Conservation (phyloP, 2,797 vertebrate species). For the Thunnus albacares region DNA sequence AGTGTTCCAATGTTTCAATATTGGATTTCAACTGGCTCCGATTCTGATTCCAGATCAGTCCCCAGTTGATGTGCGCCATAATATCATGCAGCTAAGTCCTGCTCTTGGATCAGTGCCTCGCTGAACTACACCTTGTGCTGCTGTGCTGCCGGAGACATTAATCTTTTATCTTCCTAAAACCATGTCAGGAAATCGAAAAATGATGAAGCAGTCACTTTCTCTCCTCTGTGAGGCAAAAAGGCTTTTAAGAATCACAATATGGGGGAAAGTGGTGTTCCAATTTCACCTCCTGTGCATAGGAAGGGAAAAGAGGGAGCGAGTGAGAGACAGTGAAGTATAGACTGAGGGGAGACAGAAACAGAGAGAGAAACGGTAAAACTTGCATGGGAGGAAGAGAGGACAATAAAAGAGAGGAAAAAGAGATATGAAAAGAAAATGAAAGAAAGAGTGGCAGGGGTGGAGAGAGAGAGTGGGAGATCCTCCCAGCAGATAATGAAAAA, state of each 20-base stretch:
- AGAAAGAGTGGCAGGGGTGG: constrained; percentile 56
- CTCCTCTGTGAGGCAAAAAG: constrained; percentile 73
- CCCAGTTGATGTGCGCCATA: constrained; percentile 43
- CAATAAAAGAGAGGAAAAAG: constrained; percentile 49
- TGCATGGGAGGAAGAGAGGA: constrained; percentile 36
- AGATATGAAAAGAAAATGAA: constrained; percentile 68
- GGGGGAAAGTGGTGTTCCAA: constrained; percentile 77
- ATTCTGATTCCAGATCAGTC: constrained; percentile 73
- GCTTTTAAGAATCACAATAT: constrained; percentile 84
- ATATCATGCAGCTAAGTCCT: constrained; percentile 46
- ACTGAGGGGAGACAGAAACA: constrained; percentile 1
- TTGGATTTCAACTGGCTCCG: constrained; percentile 69
- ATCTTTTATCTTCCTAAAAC: constrained; percentile 84
- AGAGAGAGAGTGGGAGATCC: constrained; percentile 69
- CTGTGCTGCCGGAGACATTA: constrained; percentile 72
- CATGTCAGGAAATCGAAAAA: constrained; percentile 80
- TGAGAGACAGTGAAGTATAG: constrained; percentile 28
- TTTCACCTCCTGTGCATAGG: constrained; percentile 78
- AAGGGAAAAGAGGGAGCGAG: constrained; percentile 38
- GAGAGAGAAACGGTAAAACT: constrained; percentile 27
- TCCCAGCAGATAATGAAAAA: constrained; percentile 83
- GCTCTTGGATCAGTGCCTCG: constrained; percentile 72
- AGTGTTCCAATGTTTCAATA: constrained; percentile 64
- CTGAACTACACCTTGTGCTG: constrained; percentile 72
- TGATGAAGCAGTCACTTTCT: constrained; percentile 80